These are phyloP conservation scores for Hydrocynus forskahlii DNA, from an alignment of 2,797 vertebrate genomes.

Conservation along the genomic window DNA sequence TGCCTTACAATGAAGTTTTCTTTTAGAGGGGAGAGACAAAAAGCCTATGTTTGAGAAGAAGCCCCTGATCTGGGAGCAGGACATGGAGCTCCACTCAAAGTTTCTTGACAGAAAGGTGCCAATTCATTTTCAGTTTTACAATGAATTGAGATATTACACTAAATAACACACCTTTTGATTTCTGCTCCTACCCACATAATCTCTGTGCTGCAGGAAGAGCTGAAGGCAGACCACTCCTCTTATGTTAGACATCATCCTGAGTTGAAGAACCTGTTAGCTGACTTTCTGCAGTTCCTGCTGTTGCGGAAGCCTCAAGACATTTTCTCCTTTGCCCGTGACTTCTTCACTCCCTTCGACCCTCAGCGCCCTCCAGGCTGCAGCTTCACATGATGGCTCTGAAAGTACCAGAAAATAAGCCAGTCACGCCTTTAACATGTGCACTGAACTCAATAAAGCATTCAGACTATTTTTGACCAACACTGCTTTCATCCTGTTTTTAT, in stretches of 20 bases:
- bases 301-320: slow-evolving; percentile 83
- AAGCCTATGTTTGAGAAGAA: slow-evolving; percentile 75
- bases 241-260: slow-evolving; percentile 88
- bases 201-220: slow-evolving; percentile 79
- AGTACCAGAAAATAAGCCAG: neutral
- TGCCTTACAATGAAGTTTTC: neutral
- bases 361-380: slow-evolving; percentile 40
- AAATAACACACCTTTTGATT: neutral
- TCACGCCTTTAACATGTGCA: slow-evolving; percentile 7
- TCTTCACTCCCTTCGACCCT: slow-evolving; percentile 78
- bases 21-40: slow-evolving; percentile 62
- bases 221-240: slow-evolving; percentile 77
- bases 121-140: neutral
- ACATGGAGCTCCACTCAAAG: slow-evolving; percentile 82
- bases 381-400: slow-evolving; percentile 30
- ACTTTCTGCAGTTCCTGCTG: slow-evolving; percentile 90
- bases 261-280: slow-evolving; percentile 79
- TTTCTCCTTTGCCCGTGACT: slow-evolving; percentile 83
- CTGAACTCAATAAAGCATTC: slow-evolving; percentile 27
- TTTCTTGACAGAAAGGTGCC: slow-evolving; percentile 90
- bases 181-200: neutral
- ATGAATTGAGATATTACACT: neutral
- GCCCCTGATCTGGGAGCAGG: slow-evolving; percentile 86
- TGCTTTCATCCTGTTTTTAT: neutral
- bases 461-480: neutral